These are phyloP conservation scores for Heliconius himera DNA, from an alignment of 1,140 invertebrate genomes.

Conservation along the genomic window DNA sequence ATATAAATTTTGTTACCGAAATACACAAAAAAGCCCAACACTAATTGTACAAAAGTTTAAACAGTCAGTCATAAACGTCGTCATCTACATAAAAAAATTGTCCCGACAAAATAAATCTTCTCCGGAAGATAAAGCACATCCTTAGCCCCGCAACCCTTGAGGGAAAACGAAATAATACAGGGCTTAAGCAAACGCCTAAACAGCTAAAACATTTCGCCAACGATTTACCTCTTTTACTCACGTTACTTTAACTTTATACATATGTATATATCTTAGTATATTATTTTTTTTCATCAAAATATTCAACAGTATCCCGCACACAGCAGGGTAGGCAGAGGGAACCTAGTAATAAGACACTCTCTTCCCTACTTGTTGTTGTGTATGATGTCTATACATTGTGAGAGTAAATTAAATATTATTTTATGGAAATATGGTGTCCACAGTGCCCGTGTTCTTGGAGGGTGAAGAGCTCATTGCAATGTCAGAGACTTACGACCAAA, in stretches of 20 bases:
- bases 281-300: too few species aligned
- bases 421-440: too few species aligned
- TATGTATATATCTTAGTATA: background rate
- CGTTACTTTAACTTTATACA: slow-evolving; percentile 51
- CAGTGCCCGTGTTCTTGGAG: too few species aligned
- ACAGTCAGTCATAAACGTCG: background rate
- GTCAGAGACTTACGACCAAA: too few species aligned
- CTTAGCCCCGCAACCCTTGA: slow-evolving; percentile 29
- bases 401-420: too few species aligned
- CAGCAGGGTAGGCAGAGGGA: too few species aligned
- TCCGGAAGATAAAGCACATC: slow-evolving; percentile 28
- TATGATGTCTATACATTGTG: too few species aligned
- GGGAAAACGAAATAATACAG: slow-evolving; percentile 36
- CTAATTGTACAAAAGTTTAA: slow-evolving; percentile 2
- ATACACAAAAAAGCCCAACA: background rate
- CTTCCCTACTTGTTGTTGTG: too few species aligned
- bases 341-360: too few species aligned
- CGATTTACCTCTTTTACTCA: slow-evolving; percentile 40
- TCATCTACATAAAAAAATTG: slow-evolving; percentile 30
- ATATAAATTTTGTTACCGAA: background rate
- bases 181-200: slow-evolving; percentile 40
- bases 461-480: too few species aligned
- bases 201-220: slow-evolving; percentile 30
- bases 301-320: too few species aligned
- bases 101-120: slow-evolving; percentile 26